These are phyloP conservation scores for Eupithecia subumbrata DNA, from an alignment of 2,888 invertebrate genomes.

Conservation along the genomic window DNA sequence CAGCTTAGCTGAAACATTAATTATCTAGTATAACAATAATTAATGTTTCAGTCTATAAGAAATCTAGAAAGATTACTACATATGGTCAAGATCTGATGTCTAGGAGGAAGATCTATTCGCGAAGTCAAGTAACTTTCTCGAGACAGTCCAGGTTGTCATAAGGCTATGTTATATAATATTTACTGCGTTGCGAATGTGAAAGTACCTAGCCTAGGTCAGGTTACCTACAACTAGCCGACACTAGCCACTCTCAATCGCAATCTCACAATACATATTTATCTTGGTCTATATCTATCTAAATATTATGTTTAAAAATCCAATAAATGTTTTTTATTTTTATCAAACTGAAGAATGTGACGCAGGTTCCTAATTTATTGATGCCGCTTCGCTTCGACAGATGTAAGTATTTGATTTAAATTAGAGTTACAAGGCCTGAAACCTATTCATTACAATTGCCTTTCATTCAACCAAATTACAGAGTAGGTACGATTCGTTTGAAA, in stretches of 20 bases:
- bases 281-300: background rate
- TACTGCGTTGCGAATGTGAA: background rate
- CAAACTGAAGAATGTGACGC: background rate
- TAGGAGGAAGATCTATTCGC: too few relatives aligned
- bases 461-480: background rate
- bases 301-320: background rate
- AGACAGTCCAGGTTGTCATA: background rate
- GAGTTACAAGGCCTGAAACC: background rate
- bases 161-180: background rate
- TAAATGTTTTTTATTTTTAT: background rate
- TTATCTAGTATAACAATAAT: too few relatives aligned
- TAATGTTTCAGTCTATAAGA: too few relatives aligned
- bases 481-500: background rate
- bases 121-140: too few relatives aligned
- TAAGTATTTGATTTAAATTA: constrained; percentile 1
- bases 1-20: too few relatives aligned
- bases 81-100: too few relatives aligned
- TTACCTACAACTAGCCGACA: background rate
- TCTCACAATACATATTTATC: background rate
- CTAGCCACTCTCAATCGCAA: background rate
- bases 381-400: background rate
- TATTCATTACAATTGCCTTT: constrained; percentile 8
- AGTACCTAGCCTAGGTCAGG: background rate
- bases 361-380: background rate
- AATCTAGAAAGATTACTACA: too few relatives aligned